Evolutionary conservation across 2,113 vertebrate species (phyloP).

Genomic region (Erinaceus europaeus): DNA sequence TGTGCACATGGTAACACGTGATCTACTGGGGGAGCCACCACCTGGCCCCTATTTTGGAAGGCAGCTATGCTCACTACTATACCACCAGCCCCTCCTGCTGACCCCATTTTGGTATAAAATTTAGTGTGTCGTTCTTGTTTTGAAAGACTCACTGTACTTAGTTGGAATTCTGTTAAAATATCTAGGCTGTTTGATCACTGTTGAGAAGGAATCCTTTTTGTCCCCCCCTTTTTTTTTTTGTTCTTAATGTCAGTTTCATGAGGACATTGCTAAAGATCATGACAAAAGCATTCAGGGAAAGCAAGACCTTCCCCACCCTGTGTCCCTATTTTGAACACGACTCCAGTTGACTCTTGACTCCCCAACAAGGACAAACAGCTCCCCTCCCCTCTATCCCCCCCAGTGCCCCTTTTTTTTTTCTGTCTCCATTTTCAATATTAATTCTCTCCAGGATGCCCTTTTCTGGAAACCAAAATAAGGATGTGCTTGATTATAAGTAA

Average conservation of each 20-base stretch:
- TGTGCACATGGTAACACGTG: no score
- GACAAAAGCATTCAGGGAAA: not conserved
- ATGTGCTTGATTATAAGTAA: conserved; percentile 53
- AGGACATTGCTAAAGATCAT: not conserved
- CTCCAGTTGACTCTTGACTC: conserved; percentile 22
- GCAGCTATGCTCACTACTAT: no score
- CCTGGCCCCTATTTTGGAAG: no score
- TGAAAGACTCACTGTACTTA: not conserved
- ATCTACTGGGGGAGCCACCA: no score
- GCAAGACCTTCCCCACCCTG: not conserved
- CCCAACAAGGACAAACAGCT: conserved; percentile 31
- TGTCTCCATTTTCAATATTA: conserved; percentile 35
- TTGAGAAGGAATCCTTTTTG: not conserved
- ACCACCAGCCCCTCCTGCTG: no score
- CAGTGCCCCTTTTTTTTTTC: no score
- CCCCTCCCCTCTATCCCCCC: not conserved
- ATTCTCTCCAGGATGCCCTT: conserved; percentile 5
- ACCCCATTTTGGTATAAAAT: no score
- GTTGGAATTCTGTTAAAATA: not conserved
- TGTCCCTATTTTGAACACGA: not conserved
- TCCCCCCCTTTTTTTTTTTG: not conserved
- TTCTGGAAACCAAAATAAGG: conserved; percentile 46
- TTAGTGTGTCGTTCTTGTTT: no score
- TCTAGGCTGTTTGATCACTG: not conserved
- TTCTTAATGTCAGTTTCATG: not conserved